Evolutionary conservation across 2,797 vertebrate genomes (phyloP).

Genomic region (Manis javanica): DNA sequence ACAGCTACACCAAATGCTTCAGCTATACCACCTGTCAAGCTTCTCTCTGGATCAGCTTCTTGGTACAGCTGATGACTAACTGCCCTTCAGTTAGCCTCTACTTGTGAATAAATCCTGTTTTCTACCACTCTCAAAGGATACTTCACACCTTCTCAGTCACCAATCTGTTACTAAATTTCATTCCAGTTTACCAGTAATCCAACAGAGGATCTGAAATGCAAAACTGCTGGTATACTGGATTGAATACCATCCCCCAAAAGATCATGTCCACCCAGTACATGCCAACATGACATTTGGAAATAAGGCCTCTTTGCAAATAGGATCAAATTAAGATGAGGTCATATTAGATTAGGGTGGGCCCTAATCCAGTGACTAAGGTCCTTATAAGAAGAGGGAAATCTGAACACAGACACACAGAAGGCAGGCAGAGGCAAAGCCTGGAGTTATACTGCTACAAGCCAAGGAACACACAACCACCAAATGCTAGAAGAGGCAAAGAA

Average conservation of each 20-base stretch:
- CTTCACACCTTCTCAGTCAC: constrained; percentile 54
- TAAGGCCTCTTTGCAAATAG: background rate
- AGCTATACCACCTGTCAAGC: constrained; percentile 20
- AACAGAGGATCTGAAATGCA: constrained; percentile 42
- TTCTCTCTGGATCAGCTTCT: constrained; percentile 31
- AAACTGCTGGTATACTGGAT: background rate
- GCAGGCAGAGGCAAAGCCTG: background rate
- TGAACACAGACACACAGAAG: background rate
- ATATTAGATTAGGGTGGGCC: background rate
- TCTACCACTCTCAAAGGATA: constrained; percentile 43
- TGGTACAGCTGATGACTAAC: background rate
- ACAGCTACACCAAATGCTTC: background rate
- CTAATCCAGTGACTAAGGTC: background rate
- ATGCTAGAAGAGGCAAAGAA: background rate
- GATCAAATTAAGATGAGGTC: constrained; percentile 9
- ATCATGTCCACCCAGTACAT: background rate
- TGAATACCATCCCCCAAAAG: background rate
- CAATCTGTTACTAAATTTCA: constrained; percentile 63
- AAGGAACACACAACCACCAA: background rate
- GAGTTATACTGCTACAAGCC: background rate
- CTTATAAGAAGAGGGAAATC: constrained; percentile 2
- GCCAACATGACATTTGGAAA: background rate
- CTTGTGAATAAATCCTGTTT: constrained; percentile 55
- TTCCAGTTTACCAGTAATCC: constrained; percentile 47
- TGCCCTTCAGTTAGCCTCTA: constrained; percentile 25